Evolutionary conservation across 2,888 invertebrate genomes (phyloP), one percentile per base, ranked within the genome.

Genomic region (Micoletzkya japonica): DNA sequence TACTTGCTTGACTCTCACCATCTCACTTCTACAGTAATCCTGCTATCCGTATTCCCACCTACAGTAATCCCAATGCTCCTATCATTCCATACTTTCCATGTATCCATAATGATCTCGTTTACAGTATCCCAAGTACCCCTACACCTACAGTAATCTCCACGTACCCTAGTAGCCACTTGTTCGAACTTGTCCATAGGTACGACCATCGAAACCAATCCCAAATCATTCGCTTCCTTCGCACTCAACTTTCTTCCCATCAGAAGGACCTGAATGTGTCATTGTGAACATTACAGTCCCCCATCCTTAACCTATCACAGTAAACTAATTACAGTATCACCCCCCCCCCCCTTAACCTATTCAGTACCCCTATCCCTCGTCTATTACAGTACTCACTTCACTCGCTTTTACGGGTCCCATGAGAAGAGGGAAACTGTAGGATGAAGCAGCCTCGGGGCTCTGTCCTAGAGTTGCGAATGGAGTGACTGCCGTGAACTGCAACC

Each of bases 381-480:
- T 10, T 44, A 44, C 44, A 44, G 44, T 44, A 61, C 26, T 44
- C 28, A 75, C 72, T 69, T 79, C 75, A 10, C 76, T 68, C 73
- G 88, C 92, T 88, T 92, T 93, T 72, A 91, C 90, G 67, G 89
- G 89, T 6, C 96, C 96, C 88, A 97, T 90, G 64, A 94, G 88
- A 81, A 88, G 88, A 0, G 96, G 93, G 86, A 95, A 94, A 68
- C 91, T 91, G 80, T 90, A 91, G 28, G 93, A 91, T 2, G 95
- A 93, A 84, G 93, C 93, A 10, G 91, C 95, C 89, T 97, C 96
- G 24, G 94, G 91, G 44, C 91, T 90, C 77, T 95, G 89, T 1
- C 94, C 95, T 70, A 95, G 86, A 77, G 89, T 89, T 26, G 91
- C 90, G 86, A 97, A 97, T 7, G 96, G 96, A 20, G 94, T 92